phyloP scores from a whole-genome alignment of 2,888 invertebrate genomes.

The Kuschelorhynchus macadamiae region DNA sequence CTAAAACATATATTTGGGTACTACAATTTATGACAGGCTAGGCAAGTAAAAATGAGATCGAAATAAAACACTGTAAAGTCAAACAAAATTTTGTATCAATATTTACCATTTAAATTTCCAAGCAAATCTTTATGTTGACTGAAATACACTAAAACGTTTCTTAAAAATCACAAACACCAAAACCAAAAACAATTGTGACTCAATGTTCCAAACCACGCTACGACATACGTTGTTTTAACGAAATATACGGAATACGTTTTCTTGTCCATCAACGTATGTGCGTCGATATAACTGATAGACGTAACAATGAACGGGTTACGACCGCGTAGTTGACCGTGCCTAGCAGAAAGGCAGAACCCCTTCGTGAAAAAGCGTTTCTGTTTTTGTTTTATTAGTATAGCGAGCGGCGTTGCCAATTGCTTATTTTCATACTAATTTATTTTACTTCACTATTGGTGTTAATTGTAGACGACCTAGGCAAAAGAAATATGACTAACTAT shows the following conservation, averaged over 20 bases:
- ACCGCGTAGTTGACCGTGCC: slow-evolving; percentile 14
- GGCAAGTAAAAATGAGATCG: too few relatives aligned
- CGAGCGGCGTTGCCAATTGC: slow-evolving; percentile 24
- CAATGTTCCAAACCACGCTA: slow-evolving; percentile 15
- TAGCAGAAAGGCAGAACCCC: slow-evolving; percentile 17
- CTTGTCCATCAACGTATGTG: slow-evolving; percentile 17
- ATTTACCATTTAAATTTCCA: too few relatives aligned
- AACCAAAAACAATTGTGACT: not conserved
- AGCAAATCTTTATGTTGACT: too few relatives aligned
- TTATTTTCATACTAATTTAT: not conserved
- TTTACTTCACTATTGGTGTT: not conserved
- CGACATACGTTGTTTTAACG: slow-evolving; percentile 21
- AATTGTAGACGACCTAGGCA: too few relatives aligned
- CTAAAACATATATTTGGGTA: too few relatives aligned
- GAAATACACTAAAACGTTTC: too few relatives aligned
- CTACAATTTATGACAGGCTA: too few relatives aligned
- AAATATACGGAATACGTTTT: not conserved
- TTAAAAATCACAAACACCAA: not conserved
- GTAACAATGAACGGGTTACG: slow-evolving; percentile 48
- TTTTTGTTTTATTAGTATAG: slow-evolving; percentile 26
- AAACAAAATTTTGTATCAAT: too few relatives aligned
- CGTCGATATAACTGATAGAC: slow-evolving; percentile 33
- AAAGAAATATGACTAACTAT: too few relatives aligned
- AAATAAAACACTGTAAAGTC: too few relatives aligned
- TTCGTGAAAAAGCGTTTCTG: slow-evolving; percentile 25